Conservation (phyloP, 23 tunicate species). For the Diplosoma virens region DNA sequence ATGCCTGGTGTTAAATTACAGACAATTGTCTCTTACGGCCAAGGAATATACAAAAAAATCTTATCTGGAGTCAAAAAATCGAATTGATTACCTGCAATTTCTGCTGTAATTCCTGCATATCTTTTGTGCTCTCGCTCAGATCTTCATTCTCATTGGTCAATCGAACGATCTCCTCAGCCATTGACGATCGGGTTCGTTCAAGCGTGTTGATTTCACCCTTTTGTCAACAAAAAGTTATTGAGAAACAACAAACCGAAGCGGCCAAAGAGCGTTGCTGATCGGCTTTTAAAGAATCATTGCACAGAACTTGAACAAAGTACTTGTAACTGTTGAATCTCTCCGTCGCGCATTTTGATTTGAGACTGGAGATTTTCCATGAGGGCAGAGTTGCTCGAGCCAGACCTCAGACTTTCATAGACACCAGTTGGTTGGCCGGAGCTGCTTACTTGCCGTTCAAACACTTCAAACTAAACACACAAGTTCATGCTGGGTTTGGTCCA, state of each 20-base stretch:
- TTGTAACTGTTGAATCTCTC: conserved; percentile 83
- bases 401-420: conserved; percentile 51
- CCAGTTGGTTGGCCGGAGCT: conserved; percentile 17
- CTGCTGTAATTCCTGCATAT: conserved; percentile 37
- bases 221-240: too few species aligned
- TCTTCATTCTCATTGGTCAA: conserved; percentile 89
- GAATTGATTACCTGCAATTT: conserved; percentile 40
- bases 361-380: conserved; percentile 84
- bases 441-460: conserved; percentile 49
- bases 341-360: conserved; percentile 78
- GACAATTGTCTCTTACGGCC: too few species aligned
- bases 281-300: too few species aligned
- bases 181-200: conserved; percentile 87
- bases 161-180: conserved; percentile 98
- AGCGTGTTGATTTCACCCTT: conserved; percentile 89
- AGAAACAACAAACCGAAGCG: not conserved
- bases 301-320: too few species aligned
- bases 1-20: too few species aligned
- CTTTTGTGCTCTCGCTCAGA: conserved; percentile 39
- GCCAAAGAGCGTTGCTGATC: too few species aligned
- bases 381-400: conserved; percentile 44
- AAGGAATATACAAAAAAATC: too few species aligned
- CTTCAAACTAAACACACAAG: conserved; percentile 32
- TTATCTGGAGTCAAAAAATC: too few species aligned
- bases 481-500: too few species aligned